phyloP scores from a whole-genome alignment of 2,113 vertebrate species.

The Corythoichthys intestinalis region DNA sequence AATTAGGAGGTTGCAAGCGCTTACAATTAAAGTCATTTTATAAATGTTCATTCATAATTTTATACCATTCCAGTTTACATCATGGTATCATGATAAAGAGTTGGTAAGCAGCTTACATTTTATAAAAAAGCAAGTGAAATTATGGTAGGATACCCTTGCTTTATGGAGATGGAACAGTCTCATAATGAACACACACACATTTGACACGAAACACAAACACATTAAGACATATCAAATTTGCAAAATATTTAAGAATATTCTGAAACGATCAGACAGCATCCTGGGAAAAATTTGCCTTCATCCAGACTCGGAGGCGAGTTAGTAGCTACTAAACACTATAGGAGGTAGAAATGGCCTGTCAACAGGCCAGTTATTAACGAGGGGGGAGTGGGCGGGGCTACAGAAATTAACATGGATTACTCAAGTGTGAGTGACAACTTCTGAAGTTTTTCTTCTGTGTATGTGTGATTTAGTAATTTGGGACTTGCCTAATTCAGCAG shows the following conservation, averaged over 20 bases:
- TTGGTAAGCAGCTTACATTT: background rate
- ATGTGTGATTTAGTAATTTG: constrained; percentile 65
- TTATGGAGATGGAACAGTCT: too few species aligned
- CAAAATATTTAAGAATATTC: background rate
- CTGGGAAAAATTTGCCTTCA: constrained; percentile 8
- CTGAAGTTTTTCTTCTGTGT: constrained; percentile 55
- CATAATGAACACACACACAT: too few species aligned
- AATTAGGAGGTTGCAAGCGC: too few species aligned
- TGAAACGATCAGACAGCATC: background rate
- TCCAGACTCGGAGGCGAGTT: constrained; percentile 48
- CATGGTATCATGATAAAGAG: too few species aligned
- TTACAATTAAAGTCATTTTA: too few species aligned
- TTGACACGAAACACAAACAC: background rate
- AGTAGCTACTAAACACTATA: constrained; percentile 45
- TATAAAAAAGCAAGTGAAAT: background rate
- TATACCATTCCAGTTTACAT: background rate
- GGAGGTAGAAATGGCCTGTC: constrained; percentile 40
- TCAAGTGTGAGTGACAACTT: constrained; percentile 68
- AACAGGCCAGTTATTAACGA: constrained; percentile 61
- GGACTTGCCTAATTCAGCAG: constrained; percentile 61
- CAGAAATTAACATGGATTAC: constrained; percentile 71
- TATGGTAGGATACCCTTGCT: too few species aligned
- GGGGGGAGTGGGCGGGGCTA: constrained; percentile 60
- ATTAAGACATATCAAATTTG: background rate
- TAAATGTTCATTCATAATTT: background rate